Percentiles rank a stretch among this genome's conserved stretches.
Evolutionary conservation across 2,113 vertebrate genomes (phyloP).

Genomic region (Jaculus jaculus): DNA sequence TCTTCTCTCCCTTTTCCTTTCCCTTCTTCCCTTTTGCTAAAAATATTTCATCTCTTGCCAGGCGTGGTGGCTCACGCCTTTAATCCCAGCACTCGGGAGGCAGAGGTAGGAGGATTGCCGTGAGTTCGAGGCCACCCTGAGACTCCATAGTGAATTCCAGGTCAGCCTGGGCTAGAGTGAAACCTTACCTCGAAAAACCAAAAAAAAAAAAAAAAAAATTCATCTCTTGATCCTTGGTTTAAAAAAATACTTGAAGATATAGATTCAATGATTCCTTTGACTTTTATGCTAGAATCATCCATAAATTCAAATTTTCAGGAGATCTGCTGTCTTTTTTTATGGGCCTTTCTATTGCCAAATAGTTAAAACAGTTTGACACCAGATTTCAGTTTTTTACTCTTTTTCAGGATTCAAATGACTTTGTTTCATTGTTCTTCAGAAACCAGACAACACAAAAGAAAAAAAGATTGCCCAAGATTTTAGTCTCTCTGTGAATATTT

Average conservation of each 20-base stretch:
- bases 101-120: too few relatives aligned
- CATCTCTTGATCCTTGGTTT: neutral
- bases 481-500: conserved; percentile 35
- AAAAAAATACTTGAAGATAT: conserved; percentile 38
- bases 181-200: too few relatives aligned
- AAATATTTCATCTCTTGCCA: too few relatives aligned
- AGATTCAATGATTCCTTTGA: conserved; percentile 19
- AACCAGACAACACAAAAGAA: conserved; percentile 32
- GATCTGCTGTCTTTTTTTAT: conserved; percentile 24
- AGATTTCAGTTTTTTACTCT: conserved; percentile 52
- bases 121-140: too few relatives aligned
- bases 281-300: conserved; percentile 40
- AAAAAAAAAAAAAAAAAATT: too few relatives aligned
- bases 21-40: too few relatives aligned
- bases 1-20: too few relatives aligned
- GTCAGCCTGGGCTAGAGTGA: too few relatives aligned
- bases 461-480: neutral
- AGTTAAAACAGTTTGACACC: neutral
- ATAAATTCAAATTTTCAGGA: conserved; percentile 8
- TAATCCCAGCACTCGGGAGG: too few relatives aligned
- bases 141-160: too few relatives aligned
- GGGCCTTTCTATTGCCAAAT: conserved; percentile 48
- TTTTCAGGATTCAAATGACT: conserved; percentile 20
- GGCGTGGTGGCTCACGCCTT: too few relatives aligned
- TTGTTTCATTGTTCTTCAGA: conserved; percentile 35